Percentiles rank a stretch among this genome's conserved stretches.
These are phyloP conservation scores for Odontophorus gujanensis DNA, from an alignment of 2,113 vertebrate species.

Conservation along the genomic window DNA sequence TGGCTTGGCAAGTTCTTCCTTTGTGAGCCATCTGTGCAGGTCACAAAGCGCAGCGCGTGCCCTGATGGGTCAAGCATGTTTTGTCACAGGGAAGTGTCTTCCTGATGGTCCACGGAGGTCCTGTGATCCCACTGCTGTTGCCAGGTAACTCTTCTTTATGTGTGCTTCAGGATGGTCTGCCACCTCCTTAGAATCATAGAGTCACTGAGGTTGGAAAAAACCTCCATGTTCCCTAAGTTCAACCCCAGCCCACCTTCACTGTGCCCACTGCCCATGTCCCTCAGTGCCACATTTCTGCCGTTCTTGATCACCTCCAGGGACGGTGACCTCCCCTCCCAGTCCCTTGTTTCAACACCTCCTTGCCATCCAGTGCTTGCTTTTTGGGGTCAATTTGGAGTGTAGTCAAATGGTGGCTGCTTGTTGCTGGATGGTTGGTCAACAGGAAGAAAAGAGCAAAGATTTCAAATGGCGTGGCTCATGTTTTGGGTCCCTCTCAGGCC, in stretches of 20 bases:
- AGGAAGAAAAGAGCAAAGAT: not conserved
- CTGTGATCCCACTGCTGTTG: not conserved
- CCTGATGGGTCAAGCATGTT: not conserved
- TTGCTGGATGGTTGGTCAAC: not conserved
- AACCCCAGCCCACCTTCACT: too few relatives aligned
- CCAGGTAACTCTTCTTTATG: fast-evolving
- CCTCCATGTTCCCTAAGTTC: too few relatives aligned
- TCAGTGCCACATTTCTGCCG: too few relatives aligned
- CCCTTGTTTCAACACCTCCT: too few relatives aligned
- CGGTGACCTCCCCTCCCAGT: too few relatives aligned
- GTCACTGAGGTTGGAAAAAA: too few relatives aligned
- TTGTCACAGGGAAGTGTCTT: not conserved
- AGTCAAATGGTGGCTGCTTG: not conserved
- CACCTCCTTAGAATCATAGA: not conserved
- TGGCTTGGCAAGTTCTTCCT: not conserved
- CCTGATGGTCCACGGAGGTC: not conserved
- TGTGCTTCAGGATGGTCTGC: not conserved
- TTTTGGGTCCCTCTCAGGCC: not conserved
- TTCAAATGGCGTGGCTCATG: fast-evolving
- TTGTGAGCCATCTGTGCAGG: not conserved
- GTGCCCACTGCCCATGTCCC: too few relatives aligned
- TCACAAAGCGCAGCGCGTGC: not conserved
- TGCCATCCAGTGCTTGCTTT: not conserved
- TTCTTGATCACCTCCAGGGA: too few relatives aligned
- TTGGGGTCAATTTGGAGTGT: not conserved